Evolutionary conservation across 2,888 invertebrate genomes (phyloP), one percentile per base, ranked within the genome.

Genomic region (Odontocolon sp.): DNA sequence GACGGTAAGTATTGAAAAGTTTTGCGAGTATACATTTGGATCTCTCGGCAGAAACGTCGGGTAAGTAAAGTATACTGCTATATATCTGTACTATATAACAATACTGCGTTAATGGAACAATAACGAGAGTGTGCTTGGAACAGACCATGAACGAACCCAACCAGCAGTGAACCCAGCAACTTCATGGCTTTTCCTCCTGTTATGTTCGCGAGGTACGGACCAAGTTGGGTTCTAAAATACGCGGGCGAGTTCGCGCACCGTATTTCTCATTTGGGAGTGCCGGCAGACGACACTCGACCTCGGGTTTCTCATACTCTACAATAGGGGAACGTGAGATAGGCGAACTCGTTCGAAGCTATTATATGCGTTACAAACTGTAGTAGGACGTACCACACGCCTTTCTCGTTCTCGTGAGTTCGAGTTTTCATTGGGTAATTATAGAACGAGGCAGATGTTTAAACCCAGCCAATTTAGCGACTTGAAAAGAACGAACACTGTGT

Each of bases 61-160:
- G 77, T 72, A 72, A 77, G 67, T 68, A 63, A 72, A 68, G 63
- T 72, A 77, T 63, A 68, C 40, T 40, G 45, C 50, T 26, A 45
- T 18, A 16, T 68, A 11, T 76, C 18, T 45, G 6, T 45, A 14
- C 36, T 67, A 67, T 26, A 57, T 50, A 70, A 36, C 42, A 45
- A 40, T 21, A 64, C 57, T 57, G 50, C 76, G 71, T 71, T 76
- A 77, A 77, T 72, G 67, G 72, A 72, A 77, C 67, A 72, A 77
- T 72, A 77, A 77, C 68, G 71, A 72, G 77, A 63, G 31, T 59
- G 26, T 31, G 71, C 45, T 45, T n/a, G 47, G 38, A 63, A 33
- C 21, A 47, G 64, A 66, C 42, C 67, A 40, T 33, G 72, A 68
- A 72, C 66, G 66, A 28, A 18, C 26, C 6, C 31, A 11, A 18